Conservation (phyloP, 2,797 vertebrate species). For the Pelodytes ibericus region DNA sequence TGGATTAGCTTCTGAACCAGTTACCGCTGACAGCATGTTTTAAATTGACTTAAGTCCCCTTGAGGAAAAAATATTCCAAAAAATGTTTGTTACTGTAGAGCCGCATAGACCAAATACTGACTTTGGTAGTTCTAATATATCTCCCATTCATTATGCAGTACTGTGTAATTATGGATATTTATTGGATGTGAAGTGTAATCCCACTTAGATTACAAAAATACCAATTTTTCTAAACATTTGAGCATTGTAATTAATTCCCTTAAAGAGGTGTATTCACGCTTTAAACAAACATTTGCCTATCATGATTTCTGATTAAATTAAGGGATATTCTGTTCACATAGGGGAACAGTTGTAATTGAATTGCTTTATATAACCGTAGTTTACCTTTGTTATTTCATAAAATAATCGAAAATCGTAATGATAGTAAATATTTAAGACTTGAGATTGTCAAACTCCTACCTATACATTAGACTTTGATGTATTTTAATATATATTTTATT, state of each 20-base stretch:
- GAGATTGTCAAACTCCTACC: too few species aligned
- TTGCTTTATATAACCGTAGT: constrained; percentile 33
- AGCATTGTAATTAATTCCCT: constrained; percentile 25
- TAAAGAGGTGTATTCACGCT: constrained; percentile 34
- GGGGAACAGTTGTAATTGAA: constrained; percentile 28
- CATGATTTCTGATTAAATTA: constrained; percentile 39
- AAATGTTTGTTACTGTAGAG: too few species aligned
- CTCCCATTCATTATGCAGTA: not conserved
- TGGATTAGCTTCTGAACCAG: too few species aligned
- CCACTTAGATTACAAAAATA: constrained; percentile 30
- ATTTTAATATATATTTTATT: too few species aligned
- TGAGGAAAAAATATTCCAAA: too few species aligned
- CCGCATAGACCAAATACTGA: too few species aligned
- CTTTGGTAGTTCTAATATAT: not conserved
- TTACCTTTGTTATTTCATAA: not conserved
- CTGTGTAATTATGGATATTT: constrained; percentile 4
- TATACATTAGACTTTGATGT: too few species aligned
- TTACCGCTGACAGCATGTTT: too few species aligned
- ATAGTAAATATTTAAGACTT: too few species aligned
- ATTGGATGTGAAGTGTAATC: constrained; percentile 13
- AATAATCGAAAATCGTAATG: too few species aligned
- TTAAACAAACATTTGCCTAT: constrained; percentile 46
- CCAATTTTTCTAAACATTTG: constrained; percentile 33
- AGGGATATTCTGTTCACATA: constrained; percentile 27
- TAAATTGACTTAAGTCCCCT: too few species aligned